phyloP scores from a whole-genome alignment of 2,888 invertebrate species.

The Ferrisia virgata region DNA sequence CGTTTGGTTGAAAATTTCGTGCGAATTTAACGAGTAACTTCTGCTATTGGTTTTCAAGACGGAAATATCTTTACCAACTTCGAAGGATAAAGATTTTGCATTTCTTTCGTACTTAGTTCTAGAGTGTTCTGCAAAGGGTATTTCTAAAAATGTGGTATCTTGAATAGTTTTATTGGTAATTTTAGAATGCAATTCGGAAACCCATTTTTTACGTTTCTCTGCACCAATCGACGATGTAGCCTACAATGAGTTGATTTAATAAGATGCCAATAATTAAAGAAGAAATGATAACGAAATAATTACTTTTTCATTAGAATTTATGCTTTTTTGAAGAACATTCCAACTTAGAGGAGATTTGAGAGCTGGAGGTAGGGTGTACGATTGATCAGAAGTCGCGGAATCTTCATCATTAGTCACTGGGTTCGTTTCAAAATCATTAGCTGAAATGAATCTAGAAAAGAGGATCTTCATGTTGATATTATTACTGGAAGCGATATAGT shows the following conservation, averaged over 20 bases:
- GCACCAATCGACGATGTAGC: not conserved
- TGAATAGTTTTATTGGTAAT: not conserved
- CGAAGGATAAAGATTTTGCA: slow-evolving; percentile 2
- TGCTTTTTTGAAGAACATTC: slow-evolving; percentile 51
- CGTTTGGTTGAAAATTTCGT: slow-evolving; percentile 17
- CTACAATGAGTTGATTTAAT: not conserved
- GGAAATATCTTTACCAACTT: not conserved
- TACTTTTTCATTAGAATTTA: slow-evolving; percentile 1
- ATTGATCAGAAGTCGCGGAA: not conserved
- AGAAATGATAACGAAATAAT: not conserved
- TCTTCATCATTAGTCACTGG: not conserved
- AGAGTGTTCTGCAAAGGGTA: not conserved
- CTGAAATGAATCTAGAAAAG: slow-evolving; percentile 5
- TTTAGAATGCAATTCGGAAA: not conserved
- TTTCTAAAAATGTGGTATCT: not conserved
- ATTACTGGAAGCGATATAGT: not conserved
- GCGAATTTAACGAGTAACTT: not conserved
- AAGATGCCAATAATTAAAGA: not conserved
- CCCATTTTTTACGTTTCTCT: slow-evolving; percentile 2
- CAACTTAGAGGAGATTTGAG: slow-evolving; percentile 52
- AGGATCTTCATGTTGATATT: slow-evolving; percentile 1
- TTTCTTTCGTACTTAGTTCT: slow-evolving; percentile 10
- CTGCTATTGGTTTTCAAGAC: not conserved
- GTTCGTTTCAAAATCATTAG: not conserved
- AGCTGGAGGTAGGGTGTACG: slow-evolving; percentile 52